phyloP scores from a whole-genome alignment of 2,888 invertebrate species.

The Subacronicta megacephala region DNA sequence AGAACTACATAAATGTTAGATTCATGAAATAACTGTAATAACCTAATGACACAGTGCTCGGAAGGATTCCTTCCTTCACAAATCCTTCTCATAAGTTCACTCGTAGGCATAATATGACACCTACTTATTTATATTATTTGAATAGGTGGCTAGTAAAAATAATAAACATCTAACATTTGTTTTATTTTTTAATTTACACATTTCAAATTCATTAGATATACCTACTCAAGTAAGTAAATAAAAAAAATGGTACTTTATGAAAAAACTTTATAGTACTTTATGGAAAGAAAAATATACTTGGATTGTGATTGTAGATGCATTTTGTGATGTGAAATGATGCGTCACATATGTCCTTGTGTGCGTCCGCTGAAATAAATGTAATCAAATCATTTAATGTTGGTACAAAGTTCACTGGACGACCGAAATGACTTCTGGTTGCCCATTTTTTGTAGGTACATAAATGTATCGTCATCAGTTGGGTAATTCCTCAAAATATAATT shows the following conservation, averaged over 20 bases:
- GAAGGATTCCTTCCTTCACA: too few relatives aligned
- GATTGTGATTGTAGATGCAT: constrained; percentile 86
- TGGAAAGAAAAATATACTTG: constrained; percentile 83
- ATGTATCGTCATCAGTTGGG: too few relatives aligned
- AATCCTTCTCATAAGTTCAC: too few relatives aligned
- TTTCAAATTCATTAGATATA: not conserved
- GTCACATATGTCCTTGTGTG: constrained; percentile 86
- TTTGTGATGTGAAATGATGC: constrained; percentile 85
- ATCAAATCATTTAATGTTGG: constrained; percentile 1
- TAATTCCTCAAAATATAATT: too few relatives aligned
- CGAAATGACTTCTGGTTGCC: constrained; percentile 33
- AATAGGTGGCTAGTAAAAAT: too few relatives aligned
- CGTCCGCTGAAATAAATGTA: constrained; percentile 78
- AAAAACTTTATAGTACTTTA: too few relatives aligned
- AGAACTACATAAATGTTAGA: constrained; percentile 9
- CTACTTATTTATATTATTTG: too few relatives aligned
- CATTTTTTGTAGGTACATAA: constrained; percentile 5
- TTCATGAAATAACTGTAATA: too few relatives aligned
- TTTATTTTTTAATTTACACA: not conserved
- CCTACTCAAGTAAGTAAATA: not conserved
- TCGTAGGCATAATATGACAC: too few relatives aligned
- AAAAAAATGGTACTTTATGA: too few relatives aligned
- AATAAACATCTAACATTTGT: not conserved
- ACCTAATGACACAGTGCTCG: too few relatives aligned
- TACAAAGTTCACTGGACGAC: constrained; percentile 20